Evolutionary conservation across 2,113 vertebrate species (phyloP).

Genomic region (Myiagra hebetior): DNA sequence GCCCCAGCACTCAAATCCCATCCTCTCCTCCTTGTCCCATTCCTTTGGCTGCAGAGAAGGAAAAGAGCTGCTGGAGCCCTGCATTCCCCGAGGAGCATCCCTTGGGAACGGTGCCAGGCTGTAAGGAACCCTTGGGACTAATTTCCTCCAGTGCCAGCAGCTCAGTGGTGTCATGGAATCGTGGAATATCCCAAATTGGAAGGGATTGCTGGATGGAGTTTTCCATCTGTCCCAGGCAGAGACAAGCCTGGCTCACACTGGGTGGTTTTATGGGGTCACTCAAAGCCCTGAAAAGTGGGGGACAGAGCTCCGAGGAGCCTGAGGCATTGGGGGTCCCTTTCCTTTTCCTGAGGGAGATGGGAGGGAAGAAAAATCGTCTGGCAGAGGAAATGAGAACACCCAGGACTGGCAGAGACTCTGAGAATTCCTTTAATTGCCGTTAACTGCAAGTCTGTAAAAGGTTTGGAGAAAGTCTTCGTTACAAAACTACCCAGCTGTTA

Average conservation of each 20-base stretch:
- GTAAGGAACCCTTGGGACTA: fast-evolving
- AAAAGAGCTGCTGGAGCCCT: not conserved
- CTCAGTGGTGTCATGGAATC: fast-evolving
- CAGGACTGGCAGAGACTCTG: constrained; percentile 28
- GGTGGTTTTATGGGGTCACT: fast-evolving
- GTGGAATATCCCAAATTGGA: fast-evolving
- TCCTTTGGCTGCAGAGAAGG: fast-evolving
- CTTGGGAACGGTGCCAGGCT: fast-evolving
- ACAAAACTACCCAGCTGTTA: constrained; percentile 81
- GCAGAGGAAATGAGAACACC: not conserved
- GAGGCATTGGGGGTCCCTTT: fast-evolving
- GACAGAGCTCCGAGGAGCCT: not conserved
- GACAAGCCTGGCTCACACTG: no score
- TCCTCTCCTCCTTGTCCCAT: fast-evolving
- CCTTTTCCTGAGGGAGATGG: no score
- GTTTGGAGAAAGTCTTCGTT: constrained; percentile 76
- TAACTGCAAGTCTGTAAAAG: constrained; percentile 79
- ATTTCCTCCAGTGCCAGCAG: fast-evolving
- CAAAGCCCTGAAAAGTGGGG: not conserved
- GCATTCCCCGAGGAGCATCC: fast-evolving
- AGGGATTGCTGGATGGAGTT: not conserved
- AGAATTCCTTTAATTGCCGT: constrained; percentile 78
- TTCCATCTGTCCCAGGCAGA: not conserved
- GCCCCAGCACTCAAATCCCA: not conserved
- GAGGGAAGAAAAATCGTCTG: not conserved